Base-by-base conservation (phyloP, 2,113 vertebrate genomes). In the Patagioenas fasciata region DNA sequence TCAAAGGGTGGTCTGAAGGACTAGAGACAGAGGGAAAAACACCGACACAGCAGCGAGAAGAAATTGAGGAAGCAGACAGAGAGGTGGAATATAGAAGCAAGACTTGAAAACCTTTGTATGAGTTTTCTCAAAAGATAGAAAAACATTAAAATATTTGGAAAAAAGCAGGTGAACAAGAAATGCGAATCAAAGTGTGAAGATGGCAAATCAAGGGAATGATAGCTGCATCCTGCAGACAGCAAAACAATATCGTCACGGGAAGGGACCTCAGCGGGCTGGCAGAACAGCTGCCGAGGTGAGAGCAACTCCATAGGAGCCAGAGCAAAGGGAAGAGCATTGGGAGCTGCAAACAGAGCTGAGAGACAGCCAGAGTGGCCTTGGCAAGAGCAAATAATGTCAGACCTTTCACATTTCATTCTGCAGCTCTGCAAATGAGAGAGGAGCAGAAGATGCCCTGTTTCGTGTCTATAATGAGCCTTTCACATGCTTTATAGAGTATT, bases 331-430 rank as follows among this genome's bases (percentile, higher is more conserved):
- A 74, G 56, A 74, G 10, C 0, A 17, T 28, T 38, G 60, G 42
- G 42, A 84, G 67, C 25, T 70, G 54, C 58, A 79, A 67, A 62
- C 0, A 28, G 38, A 88, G 67, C 31, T 66, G 72, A 88, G 67
- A 1, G 2, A 28, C 58, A 87, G 58, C 31, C 32, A 70, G 31
- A 5, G 1, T 0, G 1, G 56, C 6, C 56, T 66, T 73, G 83
- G 58, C 64, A 93, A 66, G 91, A 84, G 48, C 7, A 71, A 66
- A 50, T 6, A 51, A 40, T 5, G 6, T 70, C 66, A 89, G 65
- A 58, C 42, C 56, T 91, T 70, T 47, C 36, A 84, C 13, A 56
- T 54, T 60, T 92, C 65, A 60, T 83, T 66, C 80, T 90, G 65
- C 60, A 84, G 23, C 42, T 91, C 60, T 64, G 42, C 32, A 61